These are phyloP conservation scores for Micrastur ruficollis DNA, from an alignment of 2,797 vertebrate genomes.

Conservation along the genomic window DNA sequence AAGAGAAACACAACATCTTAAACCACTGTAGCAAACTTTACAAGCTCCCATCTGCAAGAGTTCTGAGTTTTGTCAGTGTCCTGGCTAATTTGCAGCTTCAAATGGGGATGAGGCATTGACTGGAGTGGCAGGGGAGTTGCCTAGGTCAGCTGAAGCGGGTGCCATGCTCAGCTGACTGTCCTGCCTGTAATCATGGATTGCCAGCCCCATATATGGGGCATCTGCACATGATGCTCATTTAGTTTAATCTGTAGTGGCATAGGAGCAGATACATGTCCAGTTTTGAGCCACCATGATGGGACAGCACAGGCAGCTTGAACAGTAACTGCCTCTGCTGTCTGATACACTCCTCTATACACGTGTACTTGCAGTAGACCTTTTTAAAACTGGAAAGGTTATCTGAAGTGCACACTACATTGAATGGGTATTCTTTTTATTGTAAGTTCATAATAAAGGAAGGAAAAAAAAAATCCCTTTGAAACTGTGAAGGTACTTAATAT, in stretches of 20 bases:
- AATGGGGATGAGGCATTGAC: not conserved
- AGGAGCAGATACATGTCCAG: not conserved
- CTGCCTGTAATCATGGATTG: not conserved
- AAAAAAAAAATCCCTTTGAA: not conserved
- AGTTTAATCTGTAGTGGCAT: not conserved
- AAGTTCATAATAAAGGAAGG: not conserved
- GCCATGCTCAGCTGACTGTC: not conserved
- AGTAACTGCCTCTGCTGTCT: not conserved
- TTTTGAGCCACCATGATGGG: not conserved
- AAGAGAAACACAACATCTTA: not conserved
- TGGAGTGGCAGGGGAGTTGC: not conserved
- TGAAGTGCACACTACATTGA: not conserved
- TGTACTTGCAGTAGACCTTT: not conserved
- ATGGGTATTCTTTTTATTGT: not conserved
- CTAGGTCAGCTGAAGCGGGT: not conserved
- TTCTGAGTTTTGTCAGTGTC: not conserved
- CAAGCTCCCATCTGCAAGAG: not conserved
- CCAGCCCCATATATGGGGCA: accelerated
- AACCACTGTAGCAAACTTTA: not conserved
- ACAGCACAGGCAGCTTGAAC: not conserved
- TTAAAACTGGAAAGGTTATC: not conserved
- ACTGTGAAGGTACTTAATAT: not conserved
- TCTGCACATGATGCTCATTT: not conserved
- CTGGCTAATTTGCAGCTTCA: not conserved
- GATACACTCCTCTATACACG: not conserved